These are phyloP conservation scores for Spongilla lacustris DNA, from an alignment of 37 sponge, comb jelly and placozoan genomes.

Conservation along the genomic window DNA sequence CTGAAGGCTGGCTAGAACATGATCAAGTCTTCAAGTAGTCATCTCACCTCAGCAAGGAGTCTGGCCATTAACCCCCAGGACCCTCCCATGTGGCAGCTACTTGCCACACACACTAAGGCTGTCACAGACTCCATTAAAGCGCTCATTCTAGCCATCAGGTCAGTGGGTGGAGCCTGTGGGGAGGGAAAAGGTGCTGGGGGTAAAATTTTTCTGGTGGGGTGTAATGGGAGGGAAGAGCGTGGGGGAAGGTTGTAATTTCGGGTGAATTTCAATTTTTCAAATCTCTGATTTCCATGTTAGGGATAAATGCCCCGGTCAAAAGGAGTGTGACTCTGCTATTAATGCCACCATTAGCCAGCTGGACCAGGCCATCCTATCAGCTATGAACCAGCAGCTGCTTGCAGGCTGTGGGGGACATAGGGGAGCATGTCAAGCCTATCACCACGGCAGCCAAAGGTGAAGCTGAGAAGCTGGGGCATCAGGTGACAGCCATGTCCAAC, in stretches of 20 bases:
- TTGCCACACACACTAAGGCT: slow-evolving; percentile 86
- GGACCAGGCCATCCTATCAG: slow-evolving; percentile 87
- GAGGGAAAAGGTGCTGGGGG: not conserved
- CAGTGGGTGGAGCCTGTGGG: not conserved
- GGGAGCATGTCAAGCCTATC: slow-evolving; percentile 79
- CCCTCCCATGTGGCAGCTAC: slow-evolving; percentile 90
- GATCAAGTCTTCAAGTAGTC: slow-evolving; percentile 69
- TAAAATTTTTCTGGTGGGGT: too few relatives aligned
- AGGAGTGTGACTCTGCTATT: slow-evolving; percentile 87
- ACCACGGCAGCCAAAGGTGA: slow-evolving; percentile 88
- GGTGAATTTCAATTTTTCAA: too few relatives aligned
- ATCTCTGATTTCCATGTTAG: too few relatives aligned
- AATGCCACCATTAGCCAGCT: slow-evolving; percentile 78
- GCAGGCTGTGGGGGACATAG: slow-evolving; percentile 62
- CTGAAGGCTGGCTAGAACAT: slow-evolving; percentile 77
- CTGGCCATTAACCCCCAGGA: slow-evolving; percentile 91
- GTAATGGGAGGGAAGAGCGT: too few relatives aligned
- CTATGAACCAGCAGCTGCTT: slow-evolving; percentile 76
- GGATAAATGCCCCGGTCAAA: slow-evolving; percentile 74
- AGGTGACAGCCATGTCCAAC: slow-evolving; percentile 79
- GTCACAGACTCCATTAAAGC: slow-evolving; percentile 83
- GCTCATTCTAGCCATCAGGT: slow-evolving; percentile 77
- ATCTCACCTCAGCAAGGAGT: slow-evolving; percentile 83
- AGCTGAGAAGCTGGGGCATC: slow-evolving; percentile 96
- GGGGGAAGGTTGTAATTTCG: too few relatives aligned